Conservation (phyloP, 2,888 invertebrate genomes). For the Metopia argyrocephala region DNA sequence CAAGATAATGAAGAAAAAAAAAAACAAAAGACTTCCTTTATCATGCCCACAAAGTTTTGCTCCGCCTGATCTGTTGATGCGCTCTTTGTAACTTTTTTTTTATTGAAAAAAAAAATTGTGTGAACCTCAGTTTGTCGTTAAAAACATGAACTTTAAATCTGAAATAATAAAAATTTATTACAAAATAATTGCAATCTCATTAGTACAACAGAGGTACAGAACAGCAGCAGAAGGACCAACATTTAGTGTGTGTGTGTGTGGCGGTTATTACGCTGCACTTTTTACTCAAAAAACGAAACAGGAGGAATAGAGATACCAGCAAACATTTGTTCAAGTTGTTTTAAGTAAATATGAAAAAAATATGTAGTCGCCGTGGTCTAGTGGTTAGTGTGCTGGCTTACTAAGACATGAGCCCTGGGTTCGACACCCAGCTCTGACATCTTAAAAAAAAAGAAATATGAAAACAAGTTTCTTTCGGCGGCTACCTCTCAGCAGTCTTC, state of each 20-base stretch:
- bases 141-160: constrained; percentile 71
- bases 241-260: constrained; percentile 2
- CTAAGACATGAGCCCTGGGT: no score
- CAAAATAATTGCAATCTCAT: constrained; percentile 77
- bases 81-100: constrained; percentile 16
- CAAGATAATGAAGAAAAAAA: neutral
- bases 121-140: constrained; percentile 59
- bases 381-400: no score
- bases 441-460: no score
- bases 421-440: no score
- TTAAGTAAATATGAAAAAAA: no score
- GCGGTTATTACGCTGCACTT: neutral
- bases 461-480: no score
- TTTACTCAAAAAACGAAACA: no score
- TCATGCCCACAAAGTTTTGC: neutral
- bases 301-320: constrained; percentile 39
- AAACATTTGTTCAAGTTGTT: constrained; percentile 23
- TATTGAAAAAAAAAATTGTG: neutral
- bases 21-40: neutral
- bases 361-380: no score
- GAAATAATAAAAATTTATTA: constrained; percentile 76
- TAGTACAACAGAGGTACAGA: constrained; percentile 70
- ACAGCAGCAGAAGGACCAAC: constrained; percentile 4
- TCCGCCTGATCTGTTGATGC: neutral
- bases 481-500: no score